Evolutionary conservation across 2,113 vertebrate genomes (phyloP), one percentile per base, ranked within the genome.

Genomic region (Salvator merianae): DNA sequence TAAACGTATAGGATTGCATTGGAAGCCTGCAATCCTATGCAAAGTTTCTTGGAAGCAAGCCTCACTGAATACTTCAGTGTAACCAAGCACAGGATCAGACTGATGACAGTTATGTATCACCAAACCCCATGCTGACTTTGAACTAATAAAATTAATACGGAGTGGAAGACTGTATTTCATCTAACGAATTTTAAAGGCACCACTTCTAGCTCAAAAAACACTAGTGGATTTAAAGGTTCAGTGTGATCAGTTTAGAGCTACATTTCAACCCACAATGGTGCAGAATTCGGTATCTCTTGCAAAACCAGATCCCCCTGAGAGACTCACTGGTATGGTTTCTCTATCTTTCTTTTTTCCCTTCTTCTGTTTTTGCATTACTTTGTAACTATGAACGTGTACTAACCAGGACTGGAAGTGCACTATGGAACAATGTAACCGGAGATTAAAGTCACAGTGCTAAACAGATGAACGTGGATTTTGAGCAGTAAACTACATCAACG

Each of bases 391-490:
- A 47, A 81, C 34, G 13, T 70, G 10, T 69, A 55, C 9, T 3
- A 8, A 20, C 22, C 55, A 65, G 28, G 26, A 5, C 63, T n/a
- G n/a, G 24, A 28, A 36, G 72, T n/a, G 8, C 5, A 36, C 38
- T 14, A 73, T 16, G 9, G 34, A 13, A 59, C 5, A 6, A 68
- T 26, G 34, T 13, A 55, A 68, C 32, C 38, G 30, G 18, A 38
- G 32, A 36, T 28, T 22, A 59, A 34, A 55, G 55, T 3, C 30
- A 55, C 26, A 40, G 14, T 18, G 65, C 53, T 1, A 0, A 47
- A 55, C 32, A 0, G 5, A 0, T 10, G 38, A 10, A 7, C 38
- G 53, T n/a, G 81, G 32, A 73, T 0, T 2, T 9, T 9, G 7
- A 73, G 55, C n/a, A 1, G 0, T 13, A 74, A 20, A 40, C 9